Conservation (phyloP, 53 echinoderm and acorn worm genomes). For the Patiria pectinifera region DNA sequence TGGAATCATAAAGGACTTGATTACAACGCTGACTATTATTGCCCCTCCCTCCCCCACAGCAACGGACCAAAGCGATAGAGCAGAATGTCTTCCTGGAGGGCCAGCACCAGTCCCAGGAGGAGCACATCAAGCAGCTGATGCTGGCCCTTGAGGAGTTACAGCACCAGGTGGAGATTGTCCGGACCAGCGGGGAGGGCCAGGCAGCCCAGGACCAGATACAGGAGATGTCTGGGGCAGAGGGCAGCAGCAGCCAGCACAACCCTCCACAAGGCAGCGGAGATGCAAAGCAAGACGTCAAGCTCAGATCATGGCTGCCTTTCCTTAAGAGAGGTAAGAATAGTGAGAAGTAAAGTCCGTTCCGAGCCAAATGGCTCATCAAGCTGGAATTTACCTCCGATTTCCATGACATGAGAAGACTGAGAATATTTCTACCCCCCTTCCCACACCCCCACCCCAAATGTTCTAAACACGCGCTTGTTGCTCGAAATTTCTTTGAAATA, state of each 20-base stretch:
- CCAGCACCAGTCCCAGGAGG: constrained; percentile 49
- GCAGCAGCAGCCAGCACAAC: no score
- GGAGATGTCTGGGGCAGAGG: not conserved
- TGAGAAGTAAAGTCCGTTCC: not conserved
- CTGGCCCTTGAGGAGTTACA: constrained; percentile 56
- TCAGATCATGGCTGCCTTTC: constrained; percentile 55
- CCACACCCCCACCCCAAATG: no score
- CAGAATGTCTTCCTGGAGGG: constrained; percentile 51
- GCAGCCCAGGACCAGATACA: constrained; percentile 59
- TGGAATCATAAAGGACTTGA: not conserved
- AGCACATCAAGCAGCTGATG: constrained; percentile 61
- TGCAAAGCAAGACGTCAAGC: constrained; percentile 13
- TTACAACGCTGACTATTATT: no score
- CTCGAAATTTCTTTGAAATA: no score
- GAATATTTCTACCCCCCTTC: no score
- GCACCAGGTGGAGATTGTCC: constrained; percentile 50
- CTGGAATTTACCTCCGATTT: no score
- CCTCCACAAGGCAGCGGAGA: not conserved
- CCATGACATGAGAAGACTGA: no score
- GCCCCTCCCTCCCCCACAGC: not conserved
- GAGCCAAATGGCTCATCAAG: no score
- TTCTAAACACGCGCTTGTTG: no score
- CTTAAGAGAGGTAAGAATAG: constrained; percentile 35
- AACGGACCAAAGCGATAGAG: constrained; percentile 34
- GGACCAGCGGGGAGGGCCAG: constrained; percentile 71